Evolutionary conservation across 2,113 vertebrate species (phyloP), one percentile per base, ranked within the genome.

Genomic region (Halichoerus grypus): DNA sequence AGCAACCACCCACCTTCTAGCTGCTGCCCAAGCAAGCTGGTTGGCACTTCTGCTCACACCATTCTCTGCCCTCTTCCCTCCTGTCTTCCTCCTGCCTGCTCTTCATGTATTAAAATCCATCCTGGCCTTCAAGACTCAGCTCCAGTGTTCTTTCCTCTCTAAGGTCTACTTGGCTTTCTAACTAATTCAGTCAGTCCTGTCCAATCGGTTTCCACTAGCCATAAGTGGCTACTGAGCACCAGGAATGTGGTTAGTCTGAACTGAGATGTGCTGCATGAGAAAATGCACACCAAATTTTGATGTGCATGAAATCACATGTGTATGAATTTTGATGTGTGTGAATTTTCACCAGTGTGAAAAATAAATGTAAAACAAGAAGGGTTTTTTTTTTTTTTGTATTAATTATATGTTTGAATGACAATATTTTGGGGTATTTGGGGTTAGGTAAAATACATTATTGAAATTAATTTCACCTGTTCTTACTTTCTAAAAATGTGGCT

Each of bases 361-460:
- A 49, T 74, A 95, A 95, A 86, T 83, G 21, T 91, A 74, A 82
- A 96, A 88, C 36, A 36, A 91, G 57, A 63, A 28, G 53, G 46
- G 46, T 1, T 9, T 6, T 42, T 39, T 39, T 42, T 36, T 77
- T 82, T 69, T 82, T 82, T 33, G 55, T 72, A 92, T 72, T 42
- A 55, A 72, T 42, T 94, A 33, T 10, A 83, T 26, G 26, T 61
- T 92, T 74, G 84, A 74, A 94, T 89, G 42, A 93, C 87, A 51
- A 15, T 85, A 49, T 69, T 88, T 59, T n/a, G 21, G 36, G 14
- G 14, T 72, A 28, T 39, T 46, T 46, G 26, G 71, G 21, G n/a
- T 63, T 63, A 61, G 18, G n/a, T 92, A 84, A 87, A 77, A 85
- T 67, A 79, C 16, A 90, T 79, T 65, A 76, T 28, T 86, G 51